phyloP scores from a whole-genome alignment of 2,113 vertebrate genomes.

The Petroica traversi region DNA sequence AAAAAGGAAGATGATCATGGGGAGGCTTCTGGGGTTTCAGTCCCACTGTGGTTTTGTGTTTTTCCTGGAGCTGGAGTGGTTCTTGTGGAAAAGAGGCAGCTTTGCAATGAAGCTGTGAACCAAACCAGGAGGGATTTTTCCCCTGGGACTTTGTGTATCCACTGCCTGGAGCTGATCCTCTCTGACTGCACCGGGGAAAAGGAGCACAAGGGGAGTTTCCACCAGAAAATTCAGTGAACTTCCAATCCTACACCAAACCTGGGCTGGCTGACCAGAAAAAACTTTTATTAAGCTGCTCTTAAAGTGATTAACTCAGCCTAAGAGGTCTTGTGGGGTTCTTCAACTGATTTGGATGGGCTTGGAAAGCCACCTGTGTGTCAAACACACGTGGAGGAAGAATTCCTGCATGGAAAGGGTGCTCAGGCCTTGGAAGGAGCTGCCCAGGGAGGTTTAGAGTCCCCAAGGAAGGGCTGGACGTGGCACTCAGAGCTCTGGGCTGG shows the following conservation, averaged over 20 bases:
- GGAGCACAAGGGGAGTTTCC: neutral
- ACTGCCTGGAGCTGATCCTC: neutral
- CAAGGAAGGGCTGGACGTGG: neutral
- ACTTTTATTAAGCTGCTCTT: neutral
- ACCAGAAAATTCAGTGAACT: neutral
- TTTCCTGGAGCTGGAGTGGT: neutral
- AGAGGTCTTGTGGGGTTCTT: neutral
- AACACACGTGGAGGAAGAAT: neutral
- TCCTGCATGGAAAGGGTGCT: neutral
- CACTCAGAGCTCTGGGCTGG: neutral
- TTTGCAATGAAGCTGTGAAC: neutral
- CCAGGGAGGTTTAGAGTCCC: neutral
- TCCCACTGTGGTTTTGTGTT: neutral
- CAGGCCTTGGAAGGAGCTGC: neutral
- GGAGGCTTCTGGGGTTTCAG: constrained; percentile 8
- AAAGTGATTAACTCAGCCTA: neutral
- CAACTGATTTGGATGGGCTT: neutral
- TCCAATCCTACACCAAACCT: neutral
- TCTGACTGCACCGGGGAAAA: neutral
- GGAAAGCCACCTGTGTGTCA: neutral
- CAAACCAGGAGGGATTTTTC: neutral
- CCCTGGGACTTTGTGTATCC: neutral
- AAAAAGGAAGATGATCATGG: neutral
- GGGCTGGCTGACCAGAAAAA: neutral
- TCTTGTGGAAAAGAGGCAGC: neutral